Evolutionary conservation across 2,888 invertebrate species (phyloP), one percentile per base, ranked within the genome.

Genomic region (Tanytarsus gracilentus): DNA sequence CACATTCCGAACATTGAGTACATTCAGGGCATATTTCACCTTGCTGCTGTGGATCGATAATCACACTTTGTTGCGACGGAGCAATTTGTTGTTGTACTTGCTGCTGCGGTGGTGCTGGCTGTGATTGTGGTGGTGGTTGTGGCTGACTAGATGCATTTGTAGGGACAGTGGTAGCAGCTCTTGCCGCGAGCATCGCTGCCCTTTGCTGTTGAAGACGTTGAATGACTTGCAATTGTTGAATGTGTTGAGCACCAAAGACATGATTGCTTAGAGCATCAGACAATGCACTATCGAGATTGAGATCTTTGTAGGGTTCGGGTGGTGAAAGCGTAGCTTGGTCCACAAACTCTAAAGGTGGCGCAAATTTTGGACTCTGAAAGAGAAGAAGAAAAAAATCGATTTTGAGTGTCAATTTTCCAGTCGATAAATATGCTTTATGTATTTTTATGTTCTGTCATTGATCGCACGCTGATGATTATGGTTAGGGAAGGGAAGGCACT

Each of bases 301-400:
- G 79, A 70, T 92, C 92, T 74, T 92, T 92, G 76, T 92, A 92
- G 8, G 91, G 92, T 70, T 92, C 92, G 9, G 92, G 92, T 23
- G 92, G 92, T 70, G 90, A 91, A 62, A 92, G 79, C 4, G 92
- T 91, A 40, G 90, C 88, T 63, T 86, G 83, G 71, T 88, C 88
- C 62, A 84, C 83, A 70, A 82, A 83, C 72, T 87, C 87, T 68
- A 83, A 78, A 36, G 82, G 82, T 30, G 82, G 82, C 63, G 81
- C 81, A 72, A 82, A 86, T 69, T 79, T 79, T 51, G 79, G 78
- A 66, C 78, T 79, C 72, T 78, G 72, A n/a, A n/a, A 5, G 27
- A 2, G 18, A 50, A 50, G 26, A 27, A 3, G 25, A 14, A 8
- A 18, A 7, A 30, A 30, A 51, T 40, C 48, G 48, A 44, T 48